Evolutionary conservation across 2,113 vertebrate species (phyloP).

Genomic region (Ranitomeya variabilis): DNA sequence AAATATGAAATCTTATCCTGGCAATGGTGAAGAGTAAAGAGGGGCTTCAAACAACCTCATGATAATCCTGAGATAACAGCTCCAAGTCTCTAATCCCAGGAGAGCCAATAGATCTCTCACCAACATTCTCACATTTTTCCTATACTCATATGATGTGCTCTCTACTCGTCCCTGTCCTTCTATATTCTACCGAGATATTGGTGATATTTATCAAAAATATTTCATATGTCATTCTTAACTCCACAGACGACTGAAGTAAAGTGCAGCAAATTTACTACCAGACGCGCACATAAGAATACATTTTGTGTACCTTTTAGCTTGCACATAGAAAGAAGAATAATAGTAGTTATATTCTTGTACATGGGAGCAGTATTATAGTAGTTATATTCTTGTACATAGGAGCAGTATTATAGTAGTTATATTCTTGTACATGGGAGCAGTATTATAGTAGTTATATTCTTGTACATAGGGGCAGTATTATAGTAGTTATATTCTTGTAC

Average conservation of each 20-base stretch:
- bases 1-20: conserved; percentile 17
- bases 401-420: conserved; percentile 10
- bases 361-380: neutral
- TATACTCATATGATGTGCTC: neutral
- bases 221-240: too few relatives aligned
- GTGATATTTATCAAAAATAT: too few relatives aligned
- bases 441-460: neutral
- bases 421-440: neutral
- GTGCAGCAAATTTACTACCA: too few relatives aligned
- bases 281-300: too few relatives aligned
- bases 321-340: neutral
- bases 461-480: neutral
- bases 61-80: neutral
- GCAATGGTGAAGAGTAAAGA: conserved; percentile 10
- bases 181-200: neutral
- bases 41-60: neutral
- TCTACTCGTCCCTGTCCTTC: neutral
- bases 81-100: neutral
- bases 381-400: neutral
- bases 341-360: neutral
- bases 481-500: too few relatives aligned
- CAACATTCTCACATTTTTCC: neutral
- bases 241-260: too few relatives aligned
- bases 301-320: neutral
- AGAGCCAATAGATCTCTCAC: neutral